Percentiles rank a stretch among this genome's conserved stretches.
Evolutionary conservation across 1,140 invertebrate genomes (phyloP).

Genomic region (Drosophila mojavensis): DNA sequence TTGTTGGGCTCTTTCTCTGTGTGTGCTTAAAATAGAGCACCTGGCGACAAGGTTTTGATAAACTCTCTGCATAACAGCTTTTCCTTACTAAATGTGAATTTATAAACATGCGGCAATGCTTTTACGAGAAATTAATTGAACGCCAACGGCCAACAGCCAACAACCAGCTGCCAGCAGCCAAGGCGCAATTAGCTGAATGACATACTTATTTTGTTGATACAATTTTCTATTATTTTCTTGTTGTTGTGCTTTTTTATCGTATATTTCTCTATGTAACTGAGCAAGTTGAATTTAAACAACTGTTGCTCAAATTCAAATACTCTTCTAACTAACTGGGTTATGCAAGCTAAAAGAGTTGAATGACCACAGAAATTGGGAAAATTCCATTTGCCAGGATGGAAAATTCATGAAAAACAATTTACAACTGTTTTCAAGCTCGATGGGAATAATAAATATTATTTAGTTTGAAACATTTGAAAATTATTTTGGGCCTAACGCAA

Average conservation of each 20-base stretch:
- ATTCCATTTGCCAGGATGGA: background rate
- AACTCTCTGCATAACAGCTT: slow-evolving; percentile 10
- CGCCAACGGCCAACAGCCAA: slow-evolving; percentile 21
- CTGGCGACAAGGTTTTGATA: slow-evolving; percentile 42
- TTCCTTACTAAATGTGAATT: slow-evolving; percentile 33
- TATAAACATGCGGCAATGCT: slow-evolving; percentile 63
- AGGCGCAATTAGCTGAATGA: slow-evolving; percentile 43
- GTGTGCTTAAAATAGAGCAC: slow-evolving; percentile 37
- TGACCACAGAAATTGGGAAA: background rate
- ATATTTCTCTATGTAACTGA: slow-evolving; percentile 6
- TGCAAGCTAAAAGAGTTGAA: background rate
- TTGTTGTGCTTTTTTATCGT: slow-evolving; percentile 18
- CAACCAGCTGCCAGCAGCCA: background rate
- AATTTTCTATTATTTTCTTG: slow-evolving; percentile 9
- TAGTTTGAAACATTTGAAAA: too few relatives aligned
- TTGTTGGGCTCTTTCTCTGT: slow-evolving; percentile 14
- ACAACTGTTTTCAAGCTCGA: too few relatives aligned
- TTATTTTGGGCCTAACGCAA: too few relatives aligned
- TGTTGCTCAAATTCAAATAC: slow-evolving; percentile 30
- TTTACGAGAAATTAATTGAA: slow-evolving; percentile 57
- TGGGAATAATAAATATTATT: too few relatives aligned
- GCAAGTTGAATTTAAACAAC: slow-evolving; percentile 62
- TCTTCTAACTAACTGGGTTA: background rate
- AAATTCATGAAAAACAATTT: background rate
- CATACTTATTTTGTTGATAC: slow-evolving; percentile 56